A percentile compares a stretch with the other conserved stretches of the same genome.
Conservation (phyloP, 1,140 invertebrate species). For the Plutomurus gul region DNA sequence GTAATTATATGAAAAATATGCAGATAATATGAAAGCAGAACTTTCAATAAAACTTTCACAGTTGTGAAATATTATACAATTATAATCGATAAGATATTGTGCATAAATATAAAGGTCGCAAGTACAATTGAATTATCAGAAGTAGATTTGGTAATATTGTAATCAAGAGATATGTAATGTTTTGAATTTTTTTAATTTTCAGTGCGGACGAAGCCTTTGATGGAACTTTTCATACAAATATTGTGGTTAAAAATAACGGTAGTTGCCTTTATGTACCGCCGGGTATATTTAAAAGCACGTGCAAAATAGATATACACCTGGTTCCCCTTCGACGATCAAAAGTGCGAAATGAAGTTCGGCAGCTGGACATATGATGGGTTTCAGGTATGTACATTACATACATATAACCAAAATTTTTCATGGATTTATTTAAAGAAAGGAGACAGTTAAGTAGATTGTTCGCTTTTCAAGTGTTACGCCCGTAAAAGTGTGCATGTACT, state of each 20-base stretch:
- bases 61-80: too few relatives aligned
- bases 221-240: conserved; percentile 66
- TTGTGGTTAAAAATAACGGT: conserved; percentile 64
- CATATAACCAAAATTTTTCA: background rate
- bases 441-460: too few relatives aligned
- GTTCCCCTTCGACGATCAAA: conserved; percentile 71
- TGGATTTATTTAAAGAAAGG: background rate
- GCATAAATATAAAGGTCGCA: too few relatives aligned
- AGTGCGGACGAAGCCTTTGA: conserved; percentile 69
- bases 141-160: background rate
- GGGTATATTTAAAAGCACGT: conserved; percentile 68
- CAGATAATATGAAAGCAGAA: too few relatives aligned
- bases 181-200: conserved; percentile 9
- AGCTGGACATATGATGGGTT: conserved; percentile 62
- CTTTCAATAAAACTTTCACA: too few relatives aligned
- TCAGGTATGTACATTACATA: conserved; percentile 54
- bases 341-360: conserved; percentile 73
- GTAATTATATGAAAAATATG: too few relatives aligned
- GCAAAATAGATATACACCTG: conserved; percentile 68
- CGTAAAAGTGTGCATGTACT: background rate
- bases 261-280: conserved; percentile 66
- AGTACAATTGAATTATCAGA: too few relatives aligned
- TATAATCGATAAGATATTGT: too few relatives aligned
- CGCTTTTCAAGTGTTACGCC: too few relatives aligned
- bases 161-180: too few relatives aligned